phyloP scores from a whole-genome alignment of 1,140 invertebrate species.

The Micrasema minimum region DNA sequence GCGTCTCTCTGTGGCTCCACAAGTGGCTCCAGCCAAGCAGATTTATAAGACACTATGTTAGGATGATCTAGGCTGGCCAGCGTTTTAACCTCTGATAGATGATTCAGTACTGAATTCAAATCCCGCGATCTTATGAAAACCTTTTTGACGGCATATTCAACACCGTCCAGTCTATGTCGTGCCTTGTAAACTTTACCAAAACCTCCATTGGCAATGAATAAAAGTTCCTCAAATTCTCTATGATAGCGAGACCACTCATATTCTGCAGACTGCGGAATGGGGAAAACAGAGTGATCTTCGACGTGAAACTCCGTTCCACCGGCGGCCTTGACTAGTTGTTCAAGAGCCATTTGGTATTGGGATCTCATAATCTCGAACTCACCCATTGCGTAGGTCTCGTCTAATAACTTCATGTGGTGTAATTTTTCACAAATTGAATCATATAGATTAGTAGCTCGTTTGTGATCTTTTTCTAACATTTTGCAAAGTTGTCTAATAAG shows the following conservation, averaged over 20 bases:
- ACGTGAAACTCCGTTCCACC: conserved; percentile 65
- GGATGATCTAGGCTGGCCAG: conserved; percentile 81
- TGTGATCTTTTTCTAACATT: conserved; percentile 69
- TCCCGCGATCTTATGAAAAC: conserved; percentile 74
- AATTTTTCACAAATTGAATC: conserved; percentile 73
- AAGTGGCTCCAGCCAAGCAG: conserved; percentile 81
- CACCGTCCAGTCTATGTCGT: conserved; percentile 77
- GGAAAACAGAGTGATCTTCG: conserved; percentile 61
- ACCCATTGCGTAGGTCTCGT: conserved; percentile 72
- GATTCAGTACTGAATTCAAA: conserved; percentile 69
- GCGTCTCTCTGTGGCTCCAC: conserved; percentile 51
- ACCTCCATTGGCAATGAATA: conserved; percentile 79
- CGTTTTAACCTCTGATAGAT: conserved; percentile 82
- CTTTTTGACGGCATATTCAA: conserved; percentile 85
- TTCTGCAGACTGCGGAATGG: conserved; percentile 59
- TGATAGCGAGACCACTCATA: conserved; percentile 74
- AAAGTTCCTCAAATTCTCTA: conserved; percentile 80
- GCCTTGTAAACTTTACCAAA: conserved; percentile 74
- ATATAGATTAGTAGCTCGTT: conserved; percentile 69
- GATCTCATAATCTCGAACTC: conserved; percentile 74
- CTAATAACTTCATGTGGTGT: conserved; percentile 73
- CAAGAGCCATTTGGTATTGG: conserved; percentile 73
- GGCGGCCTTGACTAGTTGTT: conserved; percentile 69
- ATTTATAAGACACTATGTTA: conserved; percentile 87
- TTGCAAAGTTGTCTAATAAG: conserved; percentile 72